Evolutionary conservation across 2,113 vertebrate species (phyloP).

Genomic region (Spermophilus dauricus): DNA sequence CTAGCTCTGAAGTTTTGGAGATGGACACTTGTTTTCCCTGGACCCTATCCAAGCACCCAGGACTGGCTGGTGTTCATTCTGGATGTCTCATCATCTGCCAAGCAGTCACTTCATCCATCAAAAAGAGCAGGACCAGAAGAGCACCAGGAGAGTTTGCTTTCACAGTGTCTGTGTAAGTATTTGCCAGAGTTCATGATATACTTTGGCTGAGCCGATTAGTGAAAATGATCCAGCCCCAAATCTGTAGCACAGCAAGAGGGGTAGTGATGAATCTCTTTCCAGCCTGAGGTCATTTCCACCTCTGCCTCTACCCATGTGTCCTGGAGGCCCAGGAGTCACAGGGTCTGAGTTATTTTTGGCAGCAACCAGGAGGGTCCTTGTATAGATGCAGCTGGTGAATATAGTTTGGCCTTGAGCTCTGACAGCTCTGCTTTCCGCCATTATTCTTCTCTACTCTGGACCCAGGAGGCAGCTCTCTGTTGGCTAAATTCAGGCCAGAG

Average conservation of each 20-base stretch:
- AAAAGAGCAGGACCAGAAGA: background rate
- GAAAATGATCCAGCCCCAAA: background rate
- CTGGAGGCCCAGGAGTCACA: conserved; percentile 50
- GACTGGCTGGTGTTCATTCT: conserved; percentile 26
- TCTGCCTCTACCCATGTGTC: background rate
- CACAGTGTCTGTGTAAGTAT: background rate
- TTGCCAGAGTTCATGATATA: background rate
- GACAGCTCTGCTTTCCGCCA: conserved; percentile 5
- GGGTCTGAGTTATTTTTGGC: conserved; percentile 65
- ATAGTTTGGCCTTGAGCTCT: conserved; percentile 39
- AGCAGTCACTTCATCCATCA: conserved; percentile 58
- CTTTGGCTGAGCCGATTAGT: background rate
- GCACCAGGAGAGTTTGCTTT: background rate
- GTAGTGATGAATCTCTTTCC: background rate
- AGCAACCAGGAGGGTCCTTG: background rate
- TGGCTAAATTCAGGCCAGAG: conserved; percentile 58
- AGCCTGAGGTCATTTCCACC: background rate
- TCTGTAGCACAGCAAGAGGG: background rate
- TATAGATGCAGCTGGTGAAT: conserved; percentile 58
- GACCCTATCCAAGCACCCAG: background rate
- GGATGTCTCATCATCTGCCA: conserved; percentile 47
- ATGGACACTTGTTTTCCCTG: conserved; percentile 37
- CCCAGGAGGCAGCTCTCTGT: background rate
- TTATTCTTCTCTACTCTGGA: conserved; percentile 66
- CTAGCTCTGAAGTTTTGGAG: background rate